Conservation (phyloP, 1,140 invertebrate species). For the Daktulosphaira vitifoliae region DNA sequence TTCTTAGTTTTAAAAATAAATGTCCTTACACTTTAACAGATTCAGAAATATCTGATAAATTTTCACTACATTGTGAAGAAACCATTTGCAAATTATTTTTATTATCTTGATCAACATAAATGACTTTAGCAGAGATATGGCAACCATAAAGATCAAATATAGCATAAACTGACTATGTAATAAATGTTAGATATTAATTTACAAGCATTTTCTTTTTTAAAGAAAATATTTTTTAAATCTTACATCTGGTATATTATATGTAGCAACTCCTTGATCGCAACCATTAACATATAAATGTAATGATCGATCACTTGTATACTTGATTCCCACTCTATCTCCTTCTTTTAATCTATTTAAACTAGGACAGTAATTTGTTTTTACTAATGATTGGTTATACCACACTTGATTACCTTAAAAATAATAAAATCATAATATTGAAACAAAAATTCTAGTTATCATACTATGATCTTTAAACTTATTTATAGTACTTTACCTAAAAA, state of each 20-base stretch:
- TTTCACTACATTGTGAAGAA: slow-evolving; percentile 24
- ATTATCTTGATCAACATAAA: slow-evolving; percentile 7
- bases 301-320: slow-evolving; percentile 46
- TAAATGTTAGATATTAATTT: background rate
- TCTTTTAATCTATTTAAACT: slow-evolving; percentile 69
- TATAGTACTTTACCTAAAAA: slow-evolving; percentile 49
- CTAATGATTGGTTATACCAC: slow-evolving; percentile 50
- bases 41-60: slow-evolving; percentile 21
- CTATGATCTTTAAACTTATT: slow-evolving; percentile 37
- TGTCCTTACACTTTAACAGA: slow-evolving; percentile 23
- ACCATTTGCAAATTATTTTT: slow-evolving; percentile 19
- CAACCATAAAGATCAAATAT: slow-evolving; percentile 23
- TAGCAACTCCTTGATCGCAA: slow-evolving; percentile 74
- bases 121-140: slow-evolving; percentile 24
- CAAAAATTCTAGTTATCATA: slow-evolving; percentile 40
- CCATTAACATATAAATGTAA: slow-evolving; percentile 62
- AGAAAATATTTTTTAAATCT: slow-evolving; percentile 34
- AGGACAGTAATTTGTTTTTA: slow-evolving; percentile 57
- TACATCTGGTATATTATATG: slow-evolving; percentile 64
- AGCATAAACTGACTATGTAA: slow-evolving; percentile 11
- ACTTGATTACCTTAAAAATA: slow-evolving; percentile 53
- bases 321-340: slow-evolving; percentile 54
- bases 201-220: no score
- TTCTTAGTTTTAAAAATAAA: background rate
- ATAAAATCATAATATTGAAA: slow-evolving; percentile 11